Evolutionary conservation across 2,113 vertebrate species (phyloP).

Genomic region (Amazona vittata): DNA sequence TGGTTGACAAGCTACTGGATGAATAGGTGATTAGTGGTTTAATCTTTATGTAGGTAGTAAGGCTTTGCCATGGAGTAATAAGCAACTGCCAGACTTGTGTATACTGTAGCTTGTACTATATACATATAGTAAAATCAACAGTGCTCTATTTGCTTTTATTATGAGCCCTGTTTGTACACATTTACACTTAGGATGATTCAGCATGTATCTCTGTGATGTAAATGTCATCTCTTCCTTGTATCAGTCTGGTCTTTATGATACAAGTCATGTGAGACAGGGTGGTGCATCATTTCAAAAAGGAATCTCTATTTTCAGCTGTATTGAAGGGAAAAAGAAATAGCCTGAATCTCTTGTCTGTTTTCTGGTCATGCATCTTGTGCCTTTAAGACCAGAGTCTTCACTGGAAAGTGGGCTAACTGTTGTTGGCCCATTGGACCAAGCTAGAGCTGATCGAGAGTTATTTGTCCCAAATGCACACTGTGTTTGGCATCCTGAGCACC

Average conservation of each 20-base stretch:
- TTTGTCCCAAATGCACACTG: not conserved
- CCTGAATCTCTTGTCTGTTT: not conserved
- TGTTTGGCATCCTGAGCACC: not conserved
- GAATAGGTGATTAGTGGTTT: not conserved
- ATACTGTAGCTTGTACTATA: not conserved
- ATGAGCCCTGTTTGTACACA: not conserved
- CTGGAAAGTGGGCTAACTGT: not conserved
- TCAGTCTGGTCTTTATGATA: not conserved
- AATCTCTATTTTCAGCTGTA: not conserved
- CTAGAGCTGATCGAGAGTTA: not conserved
- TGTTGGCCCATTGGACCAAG: not conserved
- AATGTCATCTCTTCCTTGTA: not conserved
- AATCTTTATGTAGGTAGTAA: not conserved
- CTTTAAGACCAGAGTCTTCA: not conserved
- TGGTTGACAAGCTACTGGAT: not conserved
- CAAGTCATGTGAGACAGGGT: not conserved
- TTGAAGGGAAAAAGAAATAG: not conserved
- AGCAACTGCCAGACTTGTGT: not conserved
- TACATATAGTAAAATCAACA: not conserved
- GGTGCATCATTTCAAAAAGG: not conserved
- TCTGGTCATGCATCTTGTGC: not conserved
- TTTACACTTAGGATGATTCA: not conserved
- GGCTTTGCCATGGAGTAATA: not conserved
- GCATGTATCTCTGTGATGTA: not conserved
- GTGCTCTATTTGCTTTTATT: not conserved